Base-by-base conservation (phyloP, 1,140 invertebrate genomes). In the Eupristina koningsbergeri region DNA sequence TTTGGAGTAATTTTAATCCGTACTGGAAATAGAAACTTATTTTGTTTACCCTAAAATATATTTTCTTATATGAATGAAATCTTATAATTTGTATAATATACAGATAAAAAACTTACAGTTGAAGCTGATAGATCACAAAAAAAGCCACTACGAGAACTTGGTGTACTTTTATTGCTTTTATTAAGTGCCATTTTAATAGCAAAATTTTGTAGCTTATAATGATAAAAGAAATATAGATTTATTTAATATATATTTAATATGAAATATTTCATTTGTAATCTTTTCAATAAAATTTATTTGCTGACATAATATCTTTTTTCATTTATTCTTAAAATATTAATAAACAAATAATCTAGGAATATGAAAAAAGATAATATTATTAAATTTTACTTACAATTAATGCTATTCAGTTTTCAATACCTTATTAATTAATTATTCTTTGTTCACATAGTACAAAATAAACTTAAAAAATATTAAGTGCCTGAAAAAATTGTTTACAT, bases 1-100 rank as follows among this genome's bases (percentile, higher is more conserved):
- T 75, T 78, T 61, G 80, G 84, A 3, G 80, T 82, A 34, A 79
- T 29, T 85, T 85, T 85, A 63, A 85, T 82, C 29, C 80, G 41
- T 22, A 85, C 75, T n/a, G 84, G 84, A 22, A 85, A 34, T 11
- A 82, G 53, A 73, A 74, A 85, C 74, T 67, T 74, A 63, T 22
- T 82, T 22, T 77, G 61, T 67, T 85, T 85, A 31, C 80, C 84
- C 84, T 85, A 47, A 61, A 50, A 85, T 81, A 31, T 64, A 47
- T 63, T 41, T 3, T 0, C 31, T 67, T 15, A 64, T 17, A 63
- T 22, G 9, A 47, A 41, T 11, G 34, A 77, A 13, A 34, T 29
- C 15, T n/a, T 13, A n/a, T 19, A 64, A 64, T 47, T 64, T 78
- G 34, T 17, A 77, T 63, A 7, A 13, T 6, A 76, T 3, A 22